phyloP scores from a whole-genome alignment of 2,888 invertebrate species.

The Tolmerus cingulatus region DNA sequence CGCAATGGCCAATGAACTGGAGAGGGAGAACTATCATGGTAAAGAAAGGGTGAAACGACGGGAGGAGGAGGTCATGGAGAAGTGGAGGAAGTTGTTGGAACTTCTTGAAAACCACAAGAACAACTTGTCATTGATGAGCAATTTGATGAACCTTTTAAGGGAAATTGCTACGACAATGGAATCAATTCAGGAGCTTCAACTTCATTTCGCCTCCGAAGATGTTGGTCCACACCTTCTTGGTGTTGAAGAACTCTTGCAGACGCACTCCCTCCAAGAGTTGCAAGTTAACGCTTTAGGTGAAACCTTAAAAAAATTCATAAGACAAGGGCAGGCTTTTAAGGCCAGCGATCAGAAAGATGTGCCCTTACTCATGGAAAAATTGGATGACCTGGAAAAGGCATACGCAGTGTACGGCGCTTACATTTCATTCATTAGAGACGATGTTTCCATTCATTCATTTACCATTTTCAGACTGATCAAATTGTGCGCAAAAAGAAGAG shows the following conservation, averaged over 20 bases:
- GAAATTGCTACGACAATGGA: slow-evolving; percentile 90
- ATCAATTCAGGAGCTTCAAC: slow-evolving; percentile 85
- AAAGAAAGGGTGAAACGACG: slow-evolving; percentile 76
- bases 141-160: slow-evolving; percentile 85
- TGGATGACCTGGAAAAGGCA: slow-evolving; percentile 78
- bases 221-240: slow-evolving; percentile 93
- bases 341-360: slow-evolving; percentile 68
- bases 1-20: slow-evolving; percentile 91
- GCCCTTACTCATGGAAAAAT: slow-evolving; percentile 71
- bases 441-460: neutral
- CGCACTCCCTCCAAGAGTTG: slow-evolving; percentile 90
- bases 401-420: slow-evolving; percentile 72
- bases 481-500: slow-evolving; percentile 71
- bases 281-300: slow-evolving; percentile 91
- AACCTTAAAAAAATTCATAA: slow-evolving; percentile 78
- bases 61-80: slow-evolving; percentile 75
- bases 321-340: slow-evolving; percentile 70
- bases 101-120: slow-evolving; percentile 84
- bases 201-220: slow-evolving; percentile 76
- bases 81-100: slow-evolving; percentile 87
- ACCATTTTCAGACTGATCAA: slow-evolving; percentile 54
- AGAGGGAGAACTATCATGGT: slow-evolving; percentile 90
- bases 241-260: slow-evolving; percentile 93
- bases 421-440: neutral
- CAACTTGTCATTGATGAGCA: slow-evolving; percentile 80